These are phyloP conservation scores for Syngnathus floridae DNA, from an alignment of 2,113 vertebrate species.

Conservation along the genomic window DNA sequence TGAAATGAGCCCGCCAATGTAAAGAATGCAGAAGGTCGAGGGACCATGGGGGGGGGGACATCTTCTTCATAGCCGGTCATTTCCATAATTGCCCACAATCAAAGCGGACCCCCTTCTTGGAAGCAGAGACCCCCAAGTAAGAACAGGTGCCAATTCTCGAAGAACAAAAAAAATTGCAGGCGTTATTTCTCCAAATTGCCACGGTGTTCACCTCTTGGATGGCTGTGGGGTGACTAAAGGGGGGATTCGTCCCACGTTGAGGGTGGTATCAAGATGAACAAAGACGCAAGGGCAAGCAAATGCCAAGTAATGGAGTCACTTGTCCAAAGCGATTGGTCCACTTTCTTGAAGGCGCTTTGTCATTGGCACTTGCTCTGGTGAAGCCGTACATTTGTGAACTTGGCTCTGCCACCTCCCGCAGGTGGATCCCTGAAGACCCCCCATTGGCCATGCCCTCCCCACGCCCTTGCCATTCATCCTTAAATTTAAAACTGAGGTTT, in stretches of 20 bases:
- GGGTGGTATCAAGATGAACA: slow-evolving; percentile 56
- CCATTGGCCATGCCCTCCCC: too few relatives aligned
- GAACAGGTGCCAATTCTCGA: slow-evolving; percentile 70
- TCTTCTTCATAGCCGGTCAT: slow-evolving; percentile 57
- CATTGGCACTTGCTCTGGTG: too few relatives aligned
- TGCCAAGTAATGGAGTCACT: slow-evolving; percentile 20
- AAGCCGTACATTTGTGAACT: too few relatives aligned
- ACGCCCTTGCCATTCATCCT: too few relatives aligned
- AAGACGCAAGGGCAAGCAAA: slow-evolving; percentile 43
- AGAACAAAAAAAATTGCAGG: slow-evolving; percentile 1
- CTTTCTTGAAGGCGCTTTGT: too few relatives aligned
- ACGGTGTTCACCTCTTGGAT: slow-evolving; percentile 53
- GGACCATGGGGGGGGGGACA: slow-evolving; percentile 38
- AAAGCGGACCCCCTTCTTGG: slow-evolving; percentile 61
- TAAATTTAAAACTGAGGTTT: too few relatives aligned
- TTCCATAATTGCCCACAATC: slow-evolving; percentile 73
- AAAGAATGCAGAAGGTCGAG: slow-evolving; percentile 52
- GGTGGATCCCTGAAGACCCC: too few relatives aligned
- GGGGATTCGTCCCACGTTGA: slow-evolving; percentile 54
- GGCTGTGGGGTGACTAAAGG: slow-evolving; percentile 60
- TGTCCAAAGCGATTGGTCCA: background rate
- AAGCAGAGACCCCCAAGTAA: slow-evolving; percentile 72
- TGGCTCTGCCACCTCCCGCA: too few relatives aligned
- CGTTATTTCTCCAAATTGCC: slow-evolving; percentile 52
- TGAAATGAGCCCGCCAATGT: slow-evolving; percentile 47